Base-by-base conservation (phyloP, 23 tunicate species). In the Trididemnum miniatum region DNA sequence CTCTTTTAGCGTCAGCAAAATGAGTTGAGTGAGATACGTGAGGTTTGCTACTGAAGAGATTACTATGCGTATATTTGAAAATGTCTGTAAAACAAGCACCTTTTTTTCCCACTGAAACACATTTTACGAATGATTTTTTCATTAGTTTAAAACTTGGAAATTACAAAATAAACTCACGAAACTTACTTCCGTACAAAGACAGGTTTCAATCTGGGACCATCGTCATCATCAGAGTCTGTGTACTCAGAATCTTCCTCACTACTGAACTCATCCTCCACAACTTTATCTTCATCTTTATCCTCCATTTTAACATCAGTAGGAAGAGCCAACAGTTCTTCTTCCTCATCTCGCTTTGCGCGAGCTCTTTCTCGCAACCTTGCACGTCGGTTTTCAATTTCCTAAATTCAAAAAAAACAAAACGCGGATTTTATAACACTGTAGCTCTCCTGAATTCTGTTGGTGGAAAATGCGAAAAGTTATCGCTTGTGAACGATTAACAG, bases 161-260 rank as follows among this genome's bases (percentile, higher is more conserved):
- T n/a, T n/a, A n/a, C n/a, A n/a, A n/a, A n/a, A n/a, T 44, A 44
- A 9, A 44, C 9, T 9, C 31, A 23, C 34, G 20, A 31, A 54
- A 38, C 87, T 81, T 82, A 86, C 92, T 91, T 87, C 63, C 99
- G 77, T 0, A 96, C 99, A 76, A 96, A 96, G 37, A 96, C 99
- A 32, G 99, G 99, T 80, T 96, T 96, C 34, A 96, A 71, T 69
- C 99, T 78, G 22, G 90, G 99, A 2, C 94, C 99, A 66, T 96
- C 99, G 20, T 91, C 99, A 26, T 83, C 84, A 15, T 84, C 84
- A 15, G 94, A 84, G 40, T 93, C 98, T n/a, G 97, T 36, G 75
- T 87, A 92, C 37, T 96, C 99, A 0, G 98, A 95, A 35, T 87
- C 94, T 60, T 91, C 89, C 26, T 84, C 89, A 25, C 89, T 81